These are phyloP conservation scores for Emys orbicularis DNA, from an alignment of 2,797 vertebrate species.

Conservation along the genomic window DNA sequence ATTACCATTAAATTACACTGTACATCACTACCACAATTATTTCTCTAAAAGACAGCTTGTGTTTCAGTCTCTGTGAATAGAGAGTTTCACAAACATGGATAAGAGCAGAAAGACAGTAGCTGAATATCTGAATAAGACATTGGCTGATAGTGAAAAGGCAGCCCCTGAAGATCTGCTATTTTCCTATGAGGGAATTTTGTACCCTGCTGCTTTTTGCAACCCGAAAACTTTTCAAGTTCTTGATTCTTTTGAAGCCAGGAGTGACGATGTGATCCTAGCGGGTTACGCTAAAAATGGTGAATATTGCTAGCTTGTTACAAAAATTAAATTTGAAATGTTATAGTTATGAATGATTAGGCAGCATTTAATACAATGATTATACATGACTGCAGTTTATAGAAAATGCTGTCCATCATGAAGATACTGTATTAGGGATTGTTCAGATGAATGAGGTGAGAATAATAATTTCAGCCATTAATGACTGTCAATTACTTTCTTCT, in stretches of 20 bases:
- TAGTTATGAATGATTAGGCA: not conserved
- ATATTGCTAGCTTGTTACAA: constrained; percentile 14
- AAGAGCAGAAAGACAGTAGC: not conserved
- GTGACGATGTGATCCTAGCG: constrained; percentile 80
- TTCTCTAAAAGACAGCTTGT: not conserved
- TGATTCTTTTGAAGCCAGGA: constrained; percentile 73
- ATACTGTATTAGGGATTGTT: not conserved
- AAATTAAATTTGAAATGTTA: not conserved
- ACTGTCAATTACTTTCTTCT: not conserved
- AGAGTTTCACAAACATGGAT: constrained; percentile 5
- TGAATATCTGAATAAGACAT: not conserved
- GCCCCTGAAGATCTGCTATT: constrained; percentile 77
- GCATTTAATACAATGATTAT: not conserved
- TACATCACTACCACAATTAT: not conserved
- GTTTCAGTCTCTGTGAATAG: not conserved
- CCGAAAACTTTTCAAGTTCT: constrained; percentile 76
- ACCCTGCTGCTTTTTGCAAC: constrained; percentile 70
- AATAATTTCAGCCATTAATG: not conserved
- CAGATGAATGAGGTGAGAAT: not conserved
- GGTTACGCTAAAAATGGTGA: constrained; percentile 87
- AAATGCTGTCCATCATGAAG: not conserved
- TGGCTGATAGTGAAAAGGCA: constrained; percentile 49
- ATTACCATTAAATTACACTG: fast-evolving
- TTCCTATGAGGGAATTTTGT: constrained; percentile 78
- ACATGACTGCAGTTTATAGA: not conserved